These are phyloP conservation scores for Callyntrura sp. DNA, from an alignment of 2,888 invertebrate genomes.

Conservation along the genomic window DNA sequence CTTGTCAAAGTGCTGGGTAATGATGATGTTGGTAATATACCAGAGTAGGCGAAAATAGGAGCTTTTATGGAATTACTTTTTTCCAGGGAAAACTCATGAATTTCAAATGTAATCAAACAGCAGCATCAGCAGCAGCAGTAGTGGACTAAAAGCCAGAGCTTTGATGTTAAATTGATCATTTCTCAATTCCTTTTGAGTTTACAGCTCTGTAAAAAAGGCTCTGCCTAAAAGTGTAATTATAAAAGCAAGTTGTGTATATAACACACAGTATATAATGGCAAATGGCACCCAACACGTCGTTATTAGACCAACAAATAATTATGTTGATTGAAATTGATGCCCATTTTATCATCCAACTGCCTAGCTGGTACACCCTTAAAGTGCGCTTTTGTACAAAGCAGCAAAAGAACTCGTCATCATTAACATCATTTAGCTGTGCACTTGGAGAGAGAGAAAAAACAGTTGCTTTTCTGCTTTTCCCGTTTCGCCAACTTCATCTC, in stretches of 20 bases:
- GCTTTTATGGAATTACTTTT: too few species aligned
- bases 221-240: neutral
- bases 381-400: neutral
- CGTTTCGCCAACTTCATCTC: neutral
- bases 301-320: slow-evolving; percentile 14
- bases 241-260: too few species aligned
- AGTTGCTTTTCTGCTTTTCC: too few species aligned
- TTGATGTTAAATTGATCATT: too few species aligned
- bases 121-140: too few species aligned
- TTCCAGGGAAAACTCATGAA: neutral
- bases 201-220: neutral
- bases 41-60: too few species aligned
- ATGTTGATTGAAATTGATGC: slow-evolving; percentile 59
- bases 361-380: too few species aligned
- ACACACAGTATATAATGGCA: neutral
- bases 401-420: neutral
- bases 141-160: too few species aligned
- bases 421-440: neutral
- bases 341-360: neutral
- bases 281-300: neutral
- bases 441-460: neutral
- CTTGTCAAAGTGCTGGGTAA: too few species aligned
- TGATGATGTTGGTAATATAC: too few species aligned
- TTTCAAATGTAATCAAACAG: neutral
- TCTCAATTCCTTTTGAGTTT: neutral